Base-by-base conservation (phyloP, 2,888 invertebrate species). In the Punctoribates punctum region DNA sequence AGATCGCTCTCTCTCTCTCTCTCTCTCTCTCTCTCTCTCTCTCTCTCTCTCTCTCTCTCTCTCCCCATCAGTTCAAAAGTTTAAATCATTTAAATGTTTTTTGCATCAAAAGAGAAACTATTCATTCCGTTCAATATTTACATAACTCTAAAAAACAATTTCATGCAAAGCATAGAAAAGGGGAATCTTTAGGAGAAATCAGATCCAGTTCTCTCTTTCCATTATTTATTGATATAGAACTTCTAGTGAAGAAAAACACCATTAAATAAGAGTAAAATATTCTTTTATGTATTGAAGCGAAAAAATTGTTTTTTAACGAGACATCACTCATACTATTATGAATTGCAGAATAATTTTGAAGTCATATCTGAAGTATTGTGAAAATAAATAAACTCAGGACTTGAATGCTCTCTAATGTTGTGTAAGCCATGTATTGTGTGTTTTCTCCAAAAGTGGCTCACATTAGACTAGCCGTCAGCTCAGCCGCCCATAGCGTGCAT, bases 11-110 rank as follows among this genome's bases (percentile, higher is more conserved):
- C 57, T 57, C 57, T 57, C 57, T 57, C 57, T 34, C 34, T 34
- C 54, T 54, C 54, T 54, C 57, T 57, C 57, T 57, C 57, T 57
- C 57, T 25, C 57, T 57, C 57, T 25, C 57, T 57, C 25, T 57
- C 57, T 57, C 57, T 57, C 57, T 57, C 57, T 57, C 57, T 25
- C 54, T 25, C 57, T 57, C 42, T 13, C 42, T 51, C 57, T 25
- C 57, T 20, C 25, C 11, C 54, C 54, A n/a, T 3, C 3, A 4
- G n/a, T 11, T 57, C 13, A 23, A 57, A 23, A 60, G 27, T 8
- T 60, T 60, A 27, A 60, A 60, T 60, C 27, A 60, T 60, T 57
- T 57, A 57, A 25, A 13, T 20, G n/a, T 23, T 23, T 57, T 57
- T 57, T 57, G 57, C 25, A 57, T 57, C 25, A 23, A 57, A 57